Evolutionary conservation across 2,888 invertebrate genomes (phyloP), one percentile per base, ranked within the genome.

Genomic region (Deilephila elpenor): DNA sequence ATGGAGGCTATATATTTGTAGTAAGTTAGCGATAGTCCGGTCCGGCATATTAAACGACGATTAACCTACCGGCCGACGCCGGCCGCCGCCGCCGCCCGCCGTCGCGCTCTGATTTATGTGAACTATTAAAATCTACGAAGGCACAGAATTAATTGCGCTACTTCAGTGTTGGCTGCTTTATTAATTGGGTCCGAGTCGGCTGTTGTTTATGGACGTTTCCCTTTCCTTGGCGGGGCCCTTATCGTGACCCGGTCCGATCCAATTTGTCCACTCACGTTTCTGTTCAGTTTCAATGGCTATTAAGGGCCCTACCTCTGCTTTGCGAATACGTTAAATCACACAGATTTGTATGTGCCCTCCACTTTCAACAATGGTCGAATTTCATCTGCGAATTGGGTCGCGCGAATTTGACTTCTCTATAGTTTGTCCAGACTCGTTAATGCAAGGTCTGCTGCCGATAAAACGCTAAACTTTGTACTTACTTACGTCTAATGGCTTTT

Each of bases 51-150:
- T 94, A 93, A 94, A 93, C 91, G 91, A 74, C 92, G 92, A 93
- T 94, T 94, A 93, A 91, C 93, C 94, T 93, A 92, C 93, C 92
- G 93, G 91, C 89, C 88, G 85, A 82, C 84, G 84, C 91, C 67
- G 37, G 44, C 20, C 37, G 64, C 37, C 64, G 64, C 92, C 92
- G 93, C 82, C 84, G 84, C 93, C 94, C 93, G 92, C 93, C 92
- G 91, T 89, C 88, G 85, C 83, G 67, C 84, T 83, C 91, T 94
- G 94, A 94, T 94, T 94, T 94, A 94, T 94, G 93, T 84, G 89
- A 93, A 94, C 94, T 94, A 94, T 94, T 94, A 94, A 94, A 94
- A 93, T 93, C 92, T 93, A 86, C 91, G 93, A 93, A 94, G 93
- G 94, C 93, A 89, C 89, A 92, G 90, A 94, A 94, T 94, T 94